A percentile compares a stretch with the other conserved stretches of the same genome.
Evolutionary conservation across 2,113 vertebrate genomes (phyloP).

Genomic region (Antechinus stuartii): DNA sequence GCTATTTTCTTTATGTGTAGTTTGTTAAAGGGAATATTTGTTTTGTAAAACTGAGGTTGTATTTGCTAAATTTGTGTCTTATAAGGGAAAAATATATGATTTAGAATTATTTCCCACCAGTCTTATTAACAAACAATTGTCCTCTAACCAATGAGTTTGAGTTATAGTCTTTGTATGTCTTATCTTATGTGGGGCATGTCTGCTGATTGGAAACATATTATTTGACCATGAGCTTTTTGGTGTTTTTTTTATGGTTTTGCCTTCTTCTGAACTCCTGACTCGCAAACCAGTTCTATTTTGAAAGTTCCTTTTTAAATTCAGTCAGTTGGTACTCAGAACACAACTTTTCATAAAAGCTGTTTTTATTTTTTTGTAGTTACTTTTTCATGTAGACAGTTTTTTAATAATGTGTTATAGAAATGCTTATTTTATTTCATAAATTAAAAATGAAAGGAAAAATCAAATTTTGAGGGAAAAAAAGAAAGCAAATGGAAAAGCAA

Average conservation of each 20-base stretch:
- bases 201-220: neutral
- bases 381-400: too few relatives aligned
- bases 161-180: neutral
- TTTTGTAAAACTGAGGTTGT: neutral
- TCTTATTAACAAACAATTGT: neutral
- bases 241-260: neutral
- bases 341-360: neutral
- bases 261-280: neutral
- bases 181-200: neutral
- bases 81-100: slow-evolving; percentile 1
- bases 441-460: neutral
- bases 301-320: neutral
- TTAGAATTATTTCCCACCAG: neutral
- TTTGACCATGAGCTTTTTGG: neutral
- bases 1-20: neutral
- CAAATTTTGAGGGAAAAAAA: too few relatives aligned
- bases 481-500: too few relatives aligned
- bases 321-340: neutral
- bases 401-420: too few relatives aligned
- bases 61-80: neutral
- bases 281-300: neutral
- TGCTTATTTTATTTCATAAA: neutral
- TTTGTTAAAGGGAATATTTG: neutral
- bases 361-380: too few relatives aligned
- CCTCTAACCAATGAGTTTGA: neutral